A percentile compares a stretch with the other conserved stretches of the same genome.
Evolutionary conservation across 2,888 invertebrate genomes (phyloP).

Genomic region (Glaucopsyche alexis): DNA sequence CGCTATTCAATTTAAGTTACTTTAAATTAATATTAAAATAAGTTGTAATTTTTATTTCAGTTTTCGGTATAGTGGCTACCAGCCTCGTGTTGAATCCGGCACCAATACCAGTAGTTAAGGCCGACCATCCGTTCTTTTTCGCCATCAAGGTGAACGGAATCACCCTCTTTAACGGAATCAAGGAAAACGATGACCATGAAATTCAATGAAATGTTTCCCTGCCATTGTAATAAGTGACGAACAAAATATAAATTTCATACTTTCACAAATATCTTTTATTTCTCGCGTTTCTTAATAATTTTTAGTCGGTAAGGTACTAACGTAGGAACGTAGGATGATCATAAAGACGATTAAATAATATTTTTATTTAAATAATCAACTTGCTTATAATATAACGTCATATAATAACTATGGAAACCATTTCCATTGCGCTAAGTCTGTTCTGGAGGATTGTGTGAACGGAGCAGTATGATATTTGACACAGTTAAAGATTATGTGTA

Average conservation of each 20-base stretch:
- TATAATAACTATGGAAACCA: too few relatives aligned
- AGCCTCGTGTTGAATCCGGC: slow-evolving; percentile 33
- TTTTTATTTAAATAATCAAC: too few relatives aligned
- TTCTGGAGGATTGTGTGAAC: too few relatives aligned
- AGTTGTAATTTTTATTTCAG: slow-evolving; percentile 35
- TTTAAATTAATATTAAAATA: neutral
- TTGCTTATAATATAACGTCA: too few relatives aligned
- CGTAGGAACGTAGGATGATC: too few relatives aligned
- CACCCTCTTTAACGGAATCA: slow-evolving; percentile 21
- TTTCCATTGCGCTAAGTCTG: too few relatives aligned
- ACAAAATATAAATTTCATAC: neutral
- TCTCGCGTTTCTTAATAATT: neutral
- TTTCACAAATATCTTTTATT: neutral
- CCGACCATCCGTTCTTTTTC: slow-evolving; percentile 46
- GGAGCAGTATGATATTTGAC: too few relatives aligned
- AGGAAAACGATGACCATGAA: neutral
- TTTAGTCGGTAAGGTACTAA: too few relatives aligned
- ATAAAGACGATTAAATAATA: too few relatives aligned
- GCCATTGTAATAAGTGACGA: neutral
- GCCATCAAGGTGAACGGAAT: slow-evolving; percentile 37
- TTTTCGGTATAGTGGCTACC: slow-evolving; percentile 32
- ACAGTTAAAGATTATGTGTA: too few relatives aligned
- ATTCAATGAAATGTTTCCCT: neutral
- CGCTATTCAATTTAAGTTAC: neutral
- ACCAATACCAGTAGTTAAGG: slow-evolving; percentile 37